These are phyloP conservation scores for Mycetomoellerius zeteki DNA, from an alignment of 1,140 invertebrate species.

Conservation along the genomic window DNA sequence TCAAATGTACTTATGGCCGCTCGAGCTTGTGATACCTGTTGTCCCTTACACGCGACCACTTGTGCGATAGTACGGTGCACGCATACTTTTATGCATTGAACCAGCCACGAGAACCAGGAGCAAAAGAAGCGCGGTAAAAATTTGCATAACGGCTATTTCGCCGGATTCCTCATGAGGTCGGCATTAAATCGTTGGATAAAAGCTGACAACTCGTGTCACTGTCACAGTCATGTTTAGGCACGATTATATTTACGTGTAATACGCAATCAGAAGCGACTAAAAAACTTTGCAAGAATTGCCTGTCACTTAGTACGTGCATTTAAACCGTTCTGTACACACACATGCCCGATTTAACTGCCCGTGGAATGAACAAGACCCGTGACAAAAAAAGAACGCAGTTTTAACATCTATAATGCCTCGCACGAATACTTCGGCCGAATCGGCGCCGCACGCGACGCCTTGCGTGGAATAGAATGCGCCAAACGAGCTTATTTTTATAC, in stretches of 20 bases:
- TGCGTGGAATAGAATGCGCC: slow-evolving; percentile 36
- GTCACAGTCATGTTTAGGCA: background rate
- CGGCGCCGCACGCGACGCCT: background rate
- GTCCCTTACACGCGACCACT: slow-evolving; percentile 45
- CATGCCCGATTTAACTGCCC: background rate
- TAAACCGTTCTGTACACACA: background rate
- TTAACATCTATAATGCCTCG: background rate
- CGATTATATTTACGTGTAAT: slow-evolving; percentile 20
- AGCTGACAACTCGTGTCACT: slow-evolving; percentile 34
- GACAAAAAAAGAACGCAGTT: slow-evolving; percentile 22
- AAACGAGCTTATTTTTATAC: slow-evolving; percentile 79
- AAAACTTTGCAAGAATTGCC: slow-evolving; percentile 20
- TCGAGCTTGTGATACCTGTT: slow-evolving; percentile 41
- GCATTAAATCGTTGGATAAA: slow-evolving; percentile 55
- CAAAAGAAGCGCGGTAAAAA: slow-evolving; percentile 34
- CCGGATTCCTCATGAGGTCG: slow-evolving; percentile 14
- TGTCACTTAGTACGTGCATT: background rate
- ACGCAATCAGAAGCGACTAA: slow-evolving; percentile 22
- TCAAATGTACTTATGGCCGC: slow-evolving; percentile 45
- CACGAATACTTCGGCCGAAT: background rate
- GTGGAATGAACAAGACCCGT: background rate
- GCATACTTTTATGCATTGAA: slow-evolving; percentile 10
- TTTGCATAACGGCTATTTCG: slow-evolving; percentile 43
- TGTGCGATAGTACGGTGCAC: background rate
- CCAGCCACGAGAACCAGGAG: background rate